Percentiles rank a stretch among this genome's conserved stretches.
Evolutionary conservation across 2,888 invertebrate species (phyloP).

Genomic region (Eilema caniola): DNA sequence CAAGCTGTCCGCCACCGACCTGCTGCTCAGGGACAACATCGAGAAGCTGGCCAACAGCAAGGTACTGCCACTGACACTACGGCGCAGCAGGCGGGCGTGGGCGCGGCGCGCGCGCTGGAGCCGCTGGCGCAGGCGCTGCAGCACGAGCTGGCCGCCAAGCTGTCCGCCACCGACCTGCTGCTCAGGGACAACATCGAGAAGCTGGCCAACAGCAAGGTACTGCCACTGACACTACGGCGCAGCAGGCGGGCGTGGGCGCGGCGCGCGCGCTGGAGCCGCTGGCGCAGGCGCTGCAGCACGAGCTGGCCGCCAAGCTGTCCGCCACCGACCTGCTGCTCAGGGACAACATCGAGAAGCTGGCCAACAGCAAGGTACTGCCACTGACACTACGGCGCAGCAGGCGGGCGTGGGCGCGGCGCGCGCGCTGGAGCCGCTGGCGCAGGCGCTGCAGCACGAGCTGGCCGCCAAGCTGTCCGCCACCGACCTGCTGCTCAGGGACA

Average conservation of each 20-base stretch:
- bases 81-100: constrained; percentile 74
- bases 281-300: constrained; percentile 90
- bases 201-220: constrained; percentile 92
- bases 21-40: constrained; percentile 92
- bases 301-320: constrained; percentile 90
- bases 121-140: constrained; percentile 91
- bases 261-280: constrained; percentile 91
- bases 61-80: too few relatives aligned
- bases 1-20: constrained; percentile 91
- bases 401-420: constrained; percentile 86
- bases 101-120: constrained; percentile 90
- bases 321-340: constrained; percentile 91
- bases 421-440: constrained; percentile 91
- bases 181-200: constrained; percentile 91
- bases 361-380: constrained; percentile 94
- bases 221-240: too few relatives aligned
- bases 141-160: constrained; percentile 90
- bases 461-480: constrained; percentile 90
- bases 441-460: constrained; percentile 91
- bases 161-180: constrained; percentile 90
- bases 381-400: too few relatives aligned
- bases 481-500: constrained; percentile 92
- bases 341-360: constrained; percentile 90
- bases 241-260: constrained; percentile 84
- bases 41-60: constrained; percentile 89